phyloP scores from a whole-genome alignment of 2,888 invertebrate genomes.

The Pterobdella sp. region DNA sequence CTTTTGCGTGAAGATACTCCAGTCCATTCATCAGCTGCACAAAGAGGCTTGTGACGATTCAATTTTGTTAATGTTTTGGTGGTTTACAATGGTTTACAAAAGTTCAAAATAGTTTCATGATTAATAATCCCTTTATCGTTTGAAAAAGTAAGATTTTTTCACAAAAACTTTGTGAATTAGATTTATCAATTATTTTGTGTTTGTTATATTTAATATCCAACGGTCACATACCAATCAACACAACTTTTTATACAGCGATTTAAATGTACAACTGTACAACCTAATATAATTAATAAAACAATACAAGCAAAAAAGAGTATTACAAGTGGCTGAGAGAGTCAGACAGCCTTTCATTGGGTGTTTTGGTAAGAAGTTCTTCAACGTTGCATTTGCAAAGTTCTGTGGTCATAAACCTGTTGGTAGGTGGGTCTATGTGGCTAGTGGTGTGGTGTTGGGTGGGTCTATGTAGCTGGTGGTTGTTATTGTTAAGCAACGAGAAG shows the following conservation, averaged over 20 bases:
- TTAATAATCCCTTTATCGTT: neutral
- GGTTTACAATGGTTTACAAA: neutral
- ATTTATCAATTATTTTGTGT: neutral
- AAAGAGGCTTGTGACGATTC: constrained; percentile 5
- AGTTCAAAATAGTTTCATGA: neutral
- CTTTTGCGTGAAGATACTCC: constrained; percentile 15
- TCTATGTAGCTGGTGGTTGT: neutral
- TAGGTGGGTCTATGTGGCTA: neutral
- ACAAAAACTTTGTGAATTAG: neutral
- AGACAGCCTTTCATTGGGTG: neutral
- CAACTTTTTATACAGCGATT: too few relatives aligned
- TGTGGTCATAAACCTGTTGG: constrained; percentile 15
- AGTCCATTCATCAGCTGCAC: constrained; percentile 23
- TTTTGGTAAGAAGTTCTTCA: neutral
- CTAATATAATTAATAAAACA: too few relatives aligned
- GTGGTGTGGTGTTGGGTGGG: neutral
- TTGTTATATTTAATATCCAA: neutral
- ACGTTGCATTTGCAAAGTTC: constrained; percentile 26
- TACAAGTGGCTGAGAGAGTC: constrained; percentile 11
- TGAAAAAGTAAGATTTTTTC: neutral
- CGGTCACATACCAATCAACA: too few relatives aligned
- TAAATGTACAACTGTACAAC: too few relatives aligned
- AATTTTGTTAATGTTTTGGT: neutral
- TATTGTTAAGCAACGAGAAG: neutral
- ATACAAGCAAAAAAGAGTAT: too few relatives aligned